Evolutionary conservation across 1,140 invertebrate species (phyloP), one percentile per base, ranked within the genome.

Genomic region (Pygmarrhopalites habei): DNA sequence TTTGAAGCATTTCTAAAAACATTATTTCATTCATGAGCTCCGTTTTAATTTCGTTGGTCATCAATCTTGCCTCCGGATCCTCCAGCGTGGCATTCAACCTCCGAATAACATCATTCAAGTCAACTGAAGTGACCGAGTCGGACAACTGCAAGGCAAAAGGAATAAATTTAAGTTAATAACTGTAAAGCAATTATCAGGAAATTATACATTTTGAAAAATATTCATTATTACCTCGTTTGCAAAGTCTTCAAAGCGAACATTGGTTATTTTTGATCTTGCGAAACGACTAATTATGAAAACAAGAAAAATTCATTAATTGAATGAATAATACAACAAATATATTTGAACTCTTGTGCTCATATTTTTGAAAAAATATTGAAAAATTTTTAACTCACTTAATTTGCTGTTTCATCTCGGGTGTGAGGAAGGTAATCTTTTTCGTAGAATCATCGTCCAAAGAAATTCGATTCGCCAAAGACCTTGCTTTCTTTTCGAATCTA

Each of bases 21-120:
- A 69, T 23, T 4, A 69, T 55, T 46, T 63, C 58, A 41, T 63
- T 66, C 35, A 35, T 17, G 4, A 69, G 56, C 1, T 53, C n/a
- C 10, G 32, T 53, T 47, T 49, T 56, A 10, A 69, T 32, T 25
- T 61, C 47, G n/a, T 57, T 44, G 17, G 5, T 14, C 43, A 66
- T 57, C 5, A 19, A 17, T 17, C 15, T 10, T 43, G 23, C 41
- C 43, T 68, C 62, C 5, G 28, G 39, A 15, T 69, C 64, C 15
- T 56, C 47, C 7, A 69, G 28, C 7, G 62, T 60, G 17, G n/a
- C 26, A 41, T 66, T 66, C 19, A 69, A 51, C 1, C 64, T 56
- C 15, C 12, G n/a, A n/a, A 69, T 69, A 2, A 69, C 43, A 28
- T 69, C 64, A 21, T 59, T 56, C 43, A 69, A 57, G 43, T 69